Evolutionary conservation across 2,113 vertebrate species (phyloP), one percentile per base, ranked within the genome.

Genomic region (Setophaga kirtlandii): DNA sequence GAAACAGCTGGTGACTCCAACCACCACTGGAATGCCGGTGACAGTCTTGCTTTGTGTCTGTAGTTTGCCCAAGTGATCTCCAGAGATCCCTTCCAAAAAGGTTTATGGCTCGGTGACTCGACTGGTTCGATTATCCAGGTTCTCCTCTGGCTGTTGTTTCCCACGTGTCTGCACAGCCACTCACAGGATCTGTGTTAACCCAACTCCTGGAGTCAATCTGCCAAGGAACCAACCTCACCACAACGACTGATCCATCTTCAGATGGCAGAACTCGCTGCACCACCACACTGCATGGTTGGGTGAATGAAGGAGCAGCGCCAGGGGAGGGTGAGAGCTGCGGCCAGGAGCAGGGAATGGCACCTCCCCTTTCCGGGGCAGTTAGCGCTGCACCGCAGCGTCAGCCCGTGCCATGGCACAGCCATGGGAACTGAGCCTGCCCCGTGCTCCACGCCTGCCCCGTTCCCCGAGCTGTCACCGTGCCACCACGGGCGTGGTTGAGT

Each of bases 351-450:
- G 56, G 71, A 31, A 15, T 7, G 59, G 88, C 14, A 83, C 96
- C 92, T 97, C 92, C 92, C 95, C 96, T 90, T 95, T 79, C 84
- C 4, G 6, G 9, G 25, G 46, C 90, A 83, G 46, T 55, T 53
- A 16, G 68, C 6, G 65, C 77, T 10, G 4, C 67, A 37, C 5
- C 10, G 12, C 6, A 92, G 80, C 10, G 2, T 25, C 95, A 92
- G 50, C 50, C 35, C 15, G 0, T 20, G 75, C 79, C 76, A 41
- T 46, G 1, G 37, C 53, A 22, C 80, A 49, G 91, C 39, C 53
- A 7, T 25, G 88, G 88, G 90, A 83, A 90, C 5, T 11, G 39
- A 90, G 59, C 75, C 88, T 47, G 85, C 41, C 64, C 82, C 46
- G 1, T 69, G 59, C 58, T 44, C 62, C 87, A 68, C 0, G 18